A percentile compares a stretch with the other conserved stretches of the same genome.
phyloP scores from a whole-genome alignment of 2,113 vertebrate species.

The Opisthocomus hoazin region DNA sequence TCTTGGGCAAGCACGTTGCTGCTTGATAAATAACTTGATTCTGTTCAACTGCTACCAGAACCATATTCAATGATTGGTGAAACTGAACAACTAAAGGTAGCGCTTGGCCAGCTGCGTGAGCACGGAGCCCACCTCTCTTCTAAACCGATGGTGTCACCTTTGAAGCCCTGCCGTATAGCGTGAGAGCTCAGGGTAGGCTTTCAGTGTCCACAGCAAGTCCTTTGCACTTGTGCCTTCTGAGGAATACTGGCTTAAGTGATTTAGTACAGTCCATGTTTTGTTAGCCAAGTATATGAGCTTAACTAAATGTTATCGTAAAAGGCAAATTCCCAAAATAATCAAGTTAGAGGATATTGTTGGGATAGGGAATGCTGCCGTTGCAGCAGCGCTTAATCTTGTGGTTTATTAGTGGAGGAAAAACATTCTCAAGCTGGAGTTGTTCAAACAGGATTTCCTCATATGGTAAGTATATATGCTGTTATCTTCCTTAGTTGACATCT shows the following conservation, averaged over 20 bases:
- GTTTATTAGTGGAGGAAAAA: background rate
- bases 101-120: background rate
- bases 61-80: background rate
- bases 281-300: background rate
- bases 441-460: background rate
- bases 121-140: rapidly evolving
- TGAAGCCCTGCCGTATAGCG: rapidly evolving
- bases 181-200: background rate
- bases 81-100: background rate
- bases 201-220: background rate
- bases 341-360: background rate
- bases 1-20: background rate
- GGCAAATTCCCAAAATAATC: background rate
- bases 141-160: rapidly evolving
- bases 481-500: background rate
- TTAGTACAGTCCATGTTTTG: background rate
- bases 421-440: background rate
- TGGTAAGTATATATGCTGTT: background rate
- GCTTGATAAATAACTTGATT: background rate
- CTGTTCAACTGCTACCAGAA: background rate
- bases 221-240: background rate
- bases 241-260: background rate
- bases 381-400: background rate
- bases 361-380: background rate
- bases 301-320: background rate